These are phyloP conservation scores for Phalanger gymnotis DNA, from an alignment of 2,797 vertebrate species.

Conservation along the genomic window DNA sequence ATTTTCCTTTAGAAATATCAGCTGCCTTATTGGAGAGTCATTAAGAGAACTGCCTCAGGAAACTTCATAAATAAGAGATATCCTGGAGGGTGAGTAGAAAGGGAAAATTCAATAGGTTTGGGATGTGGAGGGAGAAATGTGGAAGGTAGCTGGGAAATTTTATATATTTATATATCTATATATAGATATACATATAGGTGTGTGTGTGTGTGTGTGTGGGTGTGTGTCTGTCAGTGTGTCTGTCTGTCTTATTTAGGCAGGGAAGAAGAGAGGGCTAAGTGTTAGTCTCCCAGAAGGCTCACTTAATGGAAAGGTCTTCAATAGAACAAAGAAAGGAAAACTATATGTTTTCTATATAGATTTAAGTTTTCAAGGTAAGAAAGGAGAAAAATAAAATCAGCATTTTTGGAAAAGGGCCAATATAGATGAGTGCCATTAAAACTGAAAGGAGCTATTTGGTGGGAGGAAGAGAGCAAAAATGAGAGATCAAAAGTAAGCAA, in stretches of 20 bases:
- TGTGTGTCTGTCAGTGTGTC: too few relatives aligned
- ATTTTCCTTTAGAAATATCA: neutral
- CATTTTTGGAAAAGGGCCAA: neutral
- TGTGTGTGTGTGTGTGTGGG: too few relatives aligned
- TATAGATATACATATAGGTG: too few relatives aligned
- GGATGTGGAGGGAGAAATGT: neutral
- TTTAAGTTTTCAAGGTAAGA: neutral
- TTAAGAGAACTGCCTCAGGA: neutral
- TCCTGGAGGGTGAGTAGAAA: slow-evolving; percentile 8
- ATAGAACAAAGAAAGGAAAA: neutral
- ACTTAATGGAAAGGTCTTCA: neutral
- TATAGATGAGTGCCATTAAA: neutral
- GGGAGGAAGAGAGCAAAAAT: neutral
- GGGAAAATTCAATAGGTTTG: neutral
- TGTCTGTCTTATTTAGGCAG: neutral
- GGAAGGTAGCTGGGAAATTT: neutral
- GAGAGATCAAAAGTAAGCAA: neutral
- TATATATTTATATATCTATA: too few relatives aligned
- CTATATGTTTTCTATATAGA: neutral
- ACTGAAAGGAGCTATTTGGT: neutral
- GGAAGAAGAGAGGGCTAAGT: neutral
- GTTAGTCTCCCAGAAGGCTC: neutral
- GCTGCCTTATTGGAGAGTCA: slow-evolving; percentile 11
- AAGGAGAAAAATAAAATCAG: neutral
- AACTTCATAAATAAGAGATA: neutral